Base-by-base conservation (phyloP, 2,113 vertebrate species). In the Pleuronectes platessa region DNA sequence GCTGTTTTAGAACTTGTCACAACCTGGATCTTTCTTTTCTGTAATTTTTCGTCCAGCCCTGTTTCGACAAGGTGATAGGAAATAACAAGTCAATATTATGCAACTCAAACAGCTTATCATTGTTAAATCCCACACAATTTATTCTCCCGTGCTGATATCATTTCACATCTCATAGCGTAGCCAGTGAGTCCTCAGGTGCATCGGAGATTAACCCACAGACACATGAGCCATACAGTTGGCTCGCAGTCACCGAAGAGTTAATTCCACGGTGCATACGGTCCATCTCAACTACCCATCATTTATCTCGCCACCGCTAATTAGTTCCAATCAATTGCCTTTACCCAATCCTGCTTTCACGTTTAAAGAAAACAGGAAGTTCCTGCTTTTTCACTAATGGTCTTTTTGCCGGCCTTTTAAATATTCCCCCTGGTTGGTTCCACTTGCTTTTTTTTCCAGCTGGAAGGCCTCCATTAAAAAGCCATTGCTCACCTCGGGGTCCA, bases 251-350 rank as follows among this genome's bases (percentile, higher is more conserved):
- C 53, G 14, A 78, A 61, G 85, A 91, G 81, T 86, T 92, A 79
- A 91, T 62, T 79, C 87, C 80, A n/a, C 62, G 11, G 70, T 65
- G 62, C 76, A 66, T 84, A 61, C 58, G 37, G 61, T 1, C 67
- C 83, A 80, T 79, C 89, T 83, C 88, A 88, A 82, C 90, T 84
- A 81, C 88, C 76, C 82, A 40, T 90, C 87, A 62, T 90, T 92
- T 93, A 91, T 91, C 90, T 90, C 86, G 78, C 56, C 66, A 2
- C 58, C 2, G 51, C 74, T 89, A 91, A 93, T 93, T 91, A 92
- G 90, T 90, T 90, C 75, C 86, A 63, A 92, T 92, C 89, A 92
- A 90, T 92, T 90, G 90, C 77, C 79, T 89, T 88, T 87, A 54
- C 81, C 90, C 86, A 92, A 84, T 76, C 74, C 82, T 68, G 78